Base-by-base conservation (phyloP, 2,888 invertebrate species). In the Harpalus rufipes region DNA sequence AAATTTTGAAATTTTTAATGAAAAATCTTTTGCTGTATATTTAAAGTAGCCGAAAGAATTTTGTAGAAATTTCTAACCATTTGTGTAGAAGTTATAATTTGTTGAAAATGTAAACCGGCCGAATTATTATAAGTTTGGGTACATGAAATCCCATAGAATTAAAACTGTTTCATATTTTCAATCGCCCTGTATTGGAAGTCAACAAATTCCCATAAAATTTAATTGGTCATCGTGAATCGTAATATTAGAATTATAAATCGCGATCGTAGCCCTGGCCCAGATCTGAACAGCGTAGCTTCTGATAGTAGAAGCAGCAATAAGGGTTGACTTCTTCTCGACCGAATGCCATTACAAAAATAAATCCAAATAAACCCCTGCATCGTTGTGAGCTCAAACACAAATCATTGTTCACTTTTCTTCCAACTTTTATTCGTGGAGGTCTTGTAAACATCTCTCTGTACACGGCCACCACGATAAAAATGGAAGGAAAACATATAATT, bases 371-470 rank as follows among this genome's bases (percentile, higher is more conserved):
- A 80, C 21, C 78, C 58, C 32, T 7, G 80, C 80, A 63, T 61
- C 80, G 80, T 80, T 59, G 18, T 41, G 80, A 41, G 80, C 61
- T 61, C 81, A 51, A 81, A 81, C 81, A 81, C 81, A 81, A 81
- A 81, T 81, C 81, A 81, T 81, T 81, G 81, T 81, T 81, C 81
- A 81, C 81, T 81, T 81, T 81, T 81, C 81, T 81, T 81, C 61
- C 56, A 72, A 68, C 56, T 58, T 68, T 51, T 68, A 81, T 68
- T 81, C 81, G 68, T 56, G 16, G 68, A 72, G 81, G 68, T 81
- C 81, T 68, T 81, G 81, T 81, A 81, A 81, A 81, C 68, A 81
- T 81, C 58, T 14, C 68, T 68, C 81, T 56, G 56, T 72, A 81
- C 81, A 81, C 12, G 81, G 81, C 41, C 65, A 72, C 81, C 44